Evolutionary conservation across 2,797 vertebrate species (phyloP), one percentile per base, ranked within the genome.

Genomic region (Clarias laeviceps): DNA sequence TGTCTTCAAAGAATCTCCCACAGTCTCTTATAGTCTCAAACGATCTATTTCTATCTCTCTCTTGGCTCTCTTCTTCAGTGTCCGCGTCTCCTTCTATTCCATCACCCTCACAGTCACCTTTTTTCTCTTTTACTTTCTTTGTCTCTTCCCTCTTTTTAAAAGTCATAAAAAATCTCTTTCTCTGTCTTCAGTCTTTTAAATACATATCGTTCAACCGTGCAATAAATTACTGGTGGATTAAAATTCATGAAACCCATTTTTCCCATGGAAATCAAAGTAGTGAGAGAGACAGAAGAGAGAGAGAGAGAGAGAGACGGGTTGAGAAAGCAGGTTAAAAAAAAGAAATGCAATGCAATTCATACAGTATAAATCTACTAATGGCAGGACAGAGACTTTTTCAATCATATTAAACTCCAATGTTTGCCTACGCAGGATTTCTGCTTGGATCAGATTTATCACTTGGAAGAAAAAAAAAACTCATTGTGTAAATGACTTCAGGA

Each of bases 201-300:
- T 95, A 94, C 92, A 94, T 93, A 95, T 95, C 94, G 94, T 94
- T 94, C 91, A 94, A 91, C 88, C 82, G 87, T 82, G 90, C 88
- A 89, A 94, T 94, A 94, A 94, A 95, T 95, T 94, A 95, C 86
- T 57, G 4, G 84, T 84, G 80, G 90, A 95, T 95, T 94, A 94
- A 95, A 94, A 95, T 95, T 93, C 92, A 94, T 94, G 91, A 94
- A 94, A 93, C 90, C 90, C 88, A 86, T 93, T 93, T 93, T 91
- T 92, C 29, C 9, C 79, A 73, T 78, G 37, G 34, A 80, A 65
- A 64, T 37, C 66, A 61, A n/a, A 45, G 56, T 32, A 82, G 87
- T 89, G 90, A 90, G 84, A 86, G 69, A 54, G 57, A 87, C 91
- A 37, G 89, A 90, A 45, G 89, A 34, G 40, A 73, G 27, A 77